phyloP scores from a whole-genome alignment of 2,797 vertebrate genomes.

The Orientallactaga sibirica region DNA sequence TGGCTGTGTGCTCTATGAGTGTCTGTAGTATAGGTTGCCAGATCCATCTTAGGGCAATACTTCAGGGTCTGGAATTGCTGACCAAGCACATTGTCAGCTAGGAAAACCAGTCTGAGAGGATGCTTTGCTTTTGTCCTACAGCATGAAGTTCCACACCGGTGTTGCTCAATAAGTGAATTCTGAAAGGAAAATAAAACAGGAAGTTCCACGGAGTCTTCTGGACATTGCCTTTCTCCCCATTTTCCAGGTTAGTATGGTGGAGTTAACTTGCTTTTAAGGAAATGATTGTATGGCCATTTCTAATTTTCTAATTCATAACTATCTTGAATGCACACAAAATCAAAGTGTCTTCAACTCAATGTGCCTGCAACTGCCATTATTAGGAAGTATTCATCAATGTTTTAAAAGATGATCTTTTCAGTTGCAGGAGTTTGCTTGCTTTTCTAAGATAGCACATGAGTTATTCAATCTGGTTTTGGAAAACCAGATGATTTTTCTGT shows the following conservation, averaged over 20 bases:
- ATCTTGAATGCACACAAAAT: constrained; percentile 36
- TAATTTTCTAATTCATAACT: constrained; percentile 3
- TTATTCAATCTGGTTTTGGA: background rate
- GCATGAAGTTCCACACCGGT: background rate
- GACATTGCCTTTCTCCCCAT: background rate
- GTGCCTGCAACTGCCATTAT: background rate
- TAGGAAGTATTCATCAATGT: background rate
- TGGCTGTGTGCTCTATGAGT: background rate
- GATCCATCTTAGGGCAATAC: constrained; percentile 26
- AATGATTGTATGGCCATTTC: constrained; percentile 24
- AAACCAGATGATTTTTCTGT: constrained; percentile 1
- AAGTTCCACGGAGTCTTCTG: background rate
- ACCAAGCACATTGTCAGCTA: constrained; percentile 10
- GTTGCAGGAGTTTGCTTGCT: background rate
- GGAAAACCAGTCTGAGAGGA: constrained; percentile 53
- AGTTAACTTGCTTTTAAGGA: background rate
- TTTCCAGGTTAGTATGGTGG: constrained; percentile 43
- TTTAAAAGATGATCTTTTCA: background rate
- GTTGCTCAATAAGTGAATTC: constrained; percentile 23
- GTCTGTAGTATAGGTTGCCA: constrained; percentile 49
- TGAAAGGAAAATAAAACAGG: background rate
- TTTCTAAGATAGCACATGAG: background rate
- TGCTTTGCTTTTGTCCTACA: background rate
- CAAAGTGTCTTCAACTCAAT: background rate
- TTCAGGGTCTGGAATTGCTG: background rate